Percentiles rank a stretch among this genome's conserved stretches.
Conservation (phyloP, 2,888 invertebrate genomes). For the Calameuta idolon region DNA sequence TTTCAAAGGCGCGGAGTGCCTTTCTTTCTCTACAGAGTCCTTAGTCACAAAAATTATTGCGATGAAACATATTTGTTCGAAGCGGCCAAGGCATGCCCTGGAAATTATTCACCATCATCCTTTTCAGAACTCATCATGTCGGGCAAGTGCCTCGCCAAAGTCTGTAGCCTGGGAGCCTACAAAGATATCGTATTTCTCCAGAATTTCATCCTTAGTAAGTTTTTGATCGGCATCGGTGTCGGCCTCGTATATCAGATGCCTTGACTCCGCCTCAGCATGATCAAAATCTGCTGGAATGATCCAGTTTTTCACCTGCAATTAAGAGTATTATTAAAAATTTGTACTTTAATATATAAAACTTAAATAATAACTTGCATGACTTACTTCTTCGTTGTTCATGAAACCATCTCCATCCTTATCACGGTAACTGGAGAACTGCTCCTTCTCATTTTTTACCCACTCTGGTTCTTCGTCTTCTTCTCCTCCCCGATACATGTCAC, state of each 20-base stretch:
- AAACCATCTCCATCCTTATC: constrained; percentile 91
- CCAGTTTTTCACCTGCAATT: constrained; percentile 80
- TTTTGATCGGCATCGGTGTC: constrained; percentile 92
- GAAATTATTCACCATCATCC: neutral
- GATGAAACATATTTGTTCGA: constrained; percentile 14
- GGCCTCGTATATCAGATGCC: constrained; percentile 94
- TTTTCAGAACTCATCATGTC: constrained; percentile 94
- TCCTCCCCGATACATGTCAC: constrained; percentile 88
- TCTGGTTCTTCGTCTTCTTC: constrained; percentile 87
- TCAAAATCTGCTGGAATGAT: constrained; percentile 96
- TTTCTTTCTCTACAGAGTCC: constrained; percentile 10
- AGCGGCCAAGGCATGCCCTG: constrained; percentile 20
- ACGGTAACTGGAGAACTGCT: constrained; percentile 87
- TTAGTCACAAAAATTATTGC: constrained; percentile 28
- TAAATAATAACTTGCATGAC: constrained; percentile 18
- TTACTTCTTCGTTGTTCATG: constrained; percentile 88
- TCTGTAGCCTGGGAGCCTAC: constrained; percentile 99
- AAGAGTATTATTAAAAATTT: constrained; percentile 8
- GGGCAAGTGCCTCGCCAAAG: constrained; percentile 94
- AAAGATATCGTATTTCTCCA: constrained; percentile 96
- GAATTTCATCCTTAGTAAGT: constrained; percentile 88
- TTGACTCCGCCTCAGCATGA: constrained; percentile 95
- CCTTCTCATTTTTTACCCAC: constrained; percentile 95
- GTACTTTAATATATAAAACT: constrained; percentile 1
- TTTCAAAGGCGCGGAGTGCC: neutral